Conservation (phyloP, 2,113 vertebrate species). For the Oostethus manadensis region DNA sequence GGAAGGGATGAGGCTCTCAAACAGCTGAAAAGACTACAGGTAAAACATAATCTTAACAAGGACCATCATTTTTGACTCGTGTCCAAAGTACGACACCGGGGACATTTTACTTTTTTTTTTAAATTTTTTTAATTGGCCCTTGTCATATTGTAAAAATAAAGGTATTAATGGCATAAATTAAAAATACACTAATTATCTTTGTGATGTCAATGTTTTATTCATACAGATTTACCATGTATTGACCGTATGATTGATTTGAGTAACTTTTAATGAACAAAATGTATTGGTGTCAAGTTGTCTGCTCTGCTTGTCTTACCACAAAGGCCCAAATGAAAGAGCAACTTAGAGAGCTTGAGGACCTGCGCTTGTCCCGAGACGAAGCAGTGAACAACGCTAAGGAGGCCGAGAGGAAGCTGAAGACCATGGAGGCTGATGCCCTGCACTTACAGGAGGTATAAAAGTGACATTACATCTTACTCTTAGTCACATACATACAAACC, state of each 20-base stretch:
- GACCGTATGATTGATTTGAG: neutral
- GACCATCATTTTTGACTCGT: no score
- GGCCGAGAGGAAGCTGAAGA: conserved; percentile 90
- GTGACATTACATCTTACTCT: neutral
- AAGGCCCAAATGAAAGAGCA: conserved; percentile 89
- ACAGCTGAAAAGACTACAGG: conserved; percentile 92
- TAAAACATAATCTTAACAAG: conserved; percentile 30
- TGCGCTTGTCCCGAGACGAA: conserved; percentile 85
- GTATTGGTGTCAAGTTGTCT: neutral
- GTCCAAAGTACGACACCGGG: no score
- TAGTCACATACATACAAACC: neutral
- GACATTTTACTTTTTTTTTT: neutral
- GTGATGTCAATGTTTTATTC: no score
- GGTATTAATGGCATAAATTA: no score
- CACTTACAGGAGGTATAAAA: conserved; percentile 85
- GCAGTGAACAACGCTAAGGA: conserved; percentile 84
- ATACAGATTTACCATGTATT: no score
- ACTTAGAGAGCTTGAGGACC: conserved; percentile 86
- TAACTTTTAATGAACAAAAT: no score
- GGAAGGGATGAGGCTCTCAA: conserved; percentile 88
- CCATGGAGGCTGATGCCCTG: conserved; percentile 87
- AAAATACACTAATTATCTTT: no score
- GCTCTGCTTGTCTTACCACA: conserved; percentile 10
- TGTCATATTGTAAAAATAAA: no score
- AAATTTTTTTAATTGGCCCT: neutral